phyloP scores from a whole-genome alignment of 2,797 vertebrate genomes.

The Picus viridis region DNA sequence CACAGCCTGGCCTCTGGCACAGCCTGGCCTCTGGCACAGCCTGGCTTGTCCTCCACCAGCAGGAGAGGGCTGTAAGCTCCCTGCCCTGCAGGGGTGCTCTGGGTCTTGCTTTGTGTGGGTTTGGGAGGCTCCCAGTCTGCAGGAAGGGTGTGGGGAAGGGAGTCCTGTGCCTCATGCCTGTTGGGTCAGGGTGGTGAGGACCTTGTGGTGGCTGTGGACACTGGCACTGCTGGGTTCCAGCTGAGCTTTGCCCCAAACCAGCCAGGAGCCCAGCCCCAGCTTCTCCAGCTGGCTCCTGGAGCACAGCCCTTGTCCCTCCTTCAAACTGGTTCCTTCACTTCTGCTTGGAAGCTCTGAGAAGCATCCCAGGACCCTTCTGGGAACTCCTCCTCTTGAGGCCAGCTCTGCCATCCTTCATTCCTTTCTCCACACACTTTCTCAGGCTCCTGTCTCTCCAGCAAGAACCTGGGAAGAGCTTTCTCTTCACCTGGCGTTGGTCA shows the following conservation, averaged over 20 bases:
- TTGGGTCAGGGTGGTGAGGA: accelerated
- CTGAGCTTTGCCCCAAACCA: neutral
- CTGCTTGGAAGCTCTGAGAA: neutral
- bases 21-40: neutral
- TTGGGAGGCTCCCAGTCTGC: neutral
- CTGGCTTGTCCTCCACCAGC: accelerated
- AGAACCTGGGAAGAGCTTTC: neutral
- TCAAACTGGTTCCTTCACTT: neutral
- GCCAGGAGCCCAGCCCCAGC: neutral
- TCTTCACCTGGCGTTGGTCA: neutral
- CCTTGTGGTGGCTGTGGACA: neutral
- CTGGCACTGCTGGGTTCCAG: neutral
- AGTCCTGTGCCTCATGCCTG: neutral
- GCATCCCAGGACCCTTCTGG: neutral
- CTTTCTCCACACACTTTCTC: neutral
- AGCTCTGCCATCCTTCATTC: neutral
- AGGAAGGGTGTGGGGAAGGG: neutral
- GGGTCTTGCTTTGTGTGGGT: neutral
- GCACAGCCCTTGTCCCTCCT: neutral
- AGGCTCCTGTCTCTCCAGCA: neutral
- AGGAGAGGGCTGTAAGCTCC: neutral
- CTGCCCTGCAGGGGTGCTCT: neutral
- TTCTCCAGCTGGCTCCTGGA: neutral
- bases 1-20: neutral
- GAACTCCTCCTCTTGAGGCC: neutral